A percentile compares a stretch with the other conserved stretches of the same genome.
Evolutionary conservation across 2,888 invertebrate genomes (phyloP).

Genomic region (Electrophaes corylata): DNA sequence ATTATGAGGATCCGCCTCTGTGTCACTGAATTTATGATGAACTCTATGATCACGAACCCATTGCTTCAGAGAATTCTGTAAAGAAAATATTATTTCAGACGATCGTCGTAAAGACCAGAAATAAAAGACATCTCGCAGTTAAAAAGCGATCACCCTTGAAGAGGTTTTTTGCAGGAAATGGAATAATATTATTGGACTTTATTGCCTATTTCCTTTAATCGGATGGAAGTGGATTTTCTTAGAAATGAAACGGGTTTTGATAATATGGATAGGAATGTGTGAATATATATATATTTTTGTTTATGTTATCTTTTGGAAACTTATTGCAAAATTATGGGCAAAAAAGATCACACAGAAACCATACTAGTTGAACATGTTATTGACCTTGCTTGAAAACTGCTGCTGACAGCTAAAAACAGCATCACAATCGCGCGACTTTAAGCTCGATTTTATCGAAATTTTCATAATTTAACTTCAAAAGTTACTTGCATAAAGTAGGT

Average conservation of each 20-base stretch:
- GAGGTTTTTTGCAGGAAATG: conserved; percentile 37
- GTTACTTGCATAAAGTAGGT: no score
- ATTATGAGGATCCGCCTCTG: conserved; percentile 93
- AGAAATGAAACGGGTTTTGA: conserved; percentile 28
- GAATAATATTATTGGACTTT: conserved; percentile 40
- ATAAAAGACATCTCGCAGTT: conserved; percentile 37
- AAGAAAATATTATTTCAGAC: conserved; percentile 30
- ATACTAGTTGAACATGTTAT: no score
- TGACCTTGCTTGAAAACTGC: no score
- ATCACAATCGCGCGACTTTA: no score
- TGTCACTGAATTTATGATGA: conserved; percentile 93
- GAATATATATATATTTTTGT: no score
- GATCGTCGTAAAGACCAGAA: conserved; percentile 34
- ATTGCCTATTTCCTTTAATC: conserved; percentile 40
- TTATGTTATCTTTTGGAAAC: no score
- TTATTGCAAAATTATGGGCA: no score
- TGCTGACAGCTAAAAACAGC: no score
- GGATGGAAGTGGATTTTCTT: conserved; percentile 37
- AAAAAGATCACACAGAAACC: no score
- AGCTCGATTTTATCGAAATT: no score
- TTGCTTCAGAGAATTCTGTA: conserved; percentile 71
- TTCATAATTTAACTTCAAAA: no score
- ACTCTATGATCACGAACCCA: conserved; percentile 89
- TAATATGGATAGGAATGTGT: conserved; percentile 10
- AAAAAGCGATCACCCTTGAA: conserved; percentile 38